A percentile compares a stretch with the other conserved stretches of the same genome.
phyloP scores from a whole-genome alignment of 2,888 invertebrate species.

The Spisula subtruncata region DNA sequence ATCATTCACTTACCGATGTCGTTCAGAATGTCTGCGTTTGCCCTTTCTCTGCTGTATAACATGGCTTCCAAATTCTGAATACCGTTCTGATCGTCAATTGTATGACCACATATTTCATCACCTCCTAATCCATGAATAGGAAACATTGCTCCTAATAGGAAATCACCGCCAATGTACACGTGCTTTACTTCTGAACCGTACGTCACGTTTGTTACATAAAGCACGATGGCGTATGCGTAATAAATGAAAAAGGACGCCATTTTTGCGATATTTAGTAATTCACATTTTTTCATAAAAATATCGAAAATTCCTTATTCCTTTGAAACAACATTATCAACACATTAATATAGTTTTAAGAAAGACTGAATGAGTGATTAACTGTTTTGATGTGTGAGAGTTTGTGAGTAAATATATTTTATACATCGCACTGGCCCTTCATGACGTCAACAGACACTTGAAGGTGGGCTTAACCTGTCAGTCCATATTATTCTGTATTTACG shows the following conservation, averaged over 20 bases:
- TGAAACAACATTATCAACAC: too few species aligned
- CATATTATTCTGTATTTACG: too few species aligned
- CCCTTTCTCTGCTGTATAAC: conserved; percentile 91
- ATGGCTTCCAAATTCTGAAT: conserved; percentile 92
- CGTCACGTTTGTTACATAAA: background rate
- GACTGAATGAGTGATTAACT: too few species aligned
- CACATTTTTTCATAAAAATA: background rate
- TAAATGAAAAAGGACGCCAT: background rate
- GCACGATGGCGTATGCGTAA: background rate
- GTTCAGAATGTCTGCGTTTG: conserved; percentile 90
- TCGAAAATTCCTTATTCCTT: too few species aligned
- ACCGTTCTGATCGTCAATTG: conserved; percentile 90
- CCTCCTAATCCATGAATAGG: conserved; percentile 90
- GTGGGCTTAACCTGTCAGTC: too few species aligned
- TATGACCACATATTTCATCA: conserved; percentile 84
- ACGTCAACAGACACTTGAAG: too few species aligned
- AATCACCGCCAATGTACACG: conserved; percentile 89
- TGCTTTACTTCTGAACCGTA: background rate
- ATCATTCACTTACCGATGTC: conserved; percentile 89
- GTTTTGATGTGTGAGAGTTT: too few species aligned
- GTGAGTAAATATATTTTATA: too few species aligned
- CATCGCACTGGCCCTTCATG: too few species aligned
- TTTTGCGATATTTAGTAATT: background rate
- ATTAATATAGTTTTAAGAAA: too few species aligned
- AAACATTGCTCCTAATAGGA: conserved; percentile 91